Percentiles rank a stretch among this genome's conserved stretches.
phyloP scores from a whole-genome alignment of 2,888 invertebrate species.

The Caenorhabditis angaria region DNA sequence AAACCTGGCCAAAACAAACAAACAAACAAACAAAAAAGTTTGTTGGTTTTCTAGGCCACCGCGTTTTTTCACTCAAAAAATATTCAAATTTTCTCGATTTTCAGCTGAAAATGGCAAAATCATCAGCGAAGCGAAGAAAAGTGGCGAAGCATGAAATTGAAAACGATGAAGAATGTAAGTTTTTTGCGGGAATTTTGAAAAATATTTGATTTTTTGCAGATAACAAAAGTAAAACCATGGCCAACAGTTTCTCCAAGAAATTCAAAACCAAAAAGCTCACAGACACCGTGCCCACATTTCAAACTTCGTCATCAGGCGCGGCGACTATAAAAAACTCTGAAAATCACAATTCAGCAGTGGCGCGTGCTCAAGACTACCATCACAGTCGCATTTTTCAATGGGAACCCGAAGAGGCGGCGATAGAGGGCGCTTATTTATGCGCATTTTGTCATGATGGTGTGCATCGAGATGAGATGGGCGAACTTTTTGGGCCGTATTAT shows the following conservation, averaged over 20 bases:
- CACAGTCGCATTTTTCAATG: constrained; percentile 48
- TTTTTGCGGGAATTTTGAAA: neutral
- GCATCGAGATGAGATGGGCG: constrained; percentile 24
- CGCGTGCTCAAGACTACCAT: constrained; percentile 40
- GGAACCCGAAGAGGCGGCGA: constrained; percentile 28
- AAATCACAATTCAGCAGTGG: constrained; percentile 39
- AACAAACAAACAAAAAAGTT: too few species aligned
- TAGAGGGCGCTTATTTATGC: constrained; percentile 33
- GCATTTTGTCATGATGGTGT: constrained; percentile 38
- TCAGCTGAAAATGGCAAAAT: neutral
- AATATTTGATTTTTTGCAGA: constrained; percentile 19
- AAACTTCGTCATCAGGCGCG: constrained; percentile 20
- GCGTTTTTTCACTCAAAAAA: neutral
- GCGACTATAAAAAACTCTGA: constrained; percentile 40
- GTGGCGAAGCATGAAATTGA: constrained; percentile 22
- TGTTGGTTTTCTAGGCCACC: neutral
- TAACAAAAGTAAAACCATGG: constrained; percentile 24
- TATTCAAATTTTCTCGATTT: neutral
- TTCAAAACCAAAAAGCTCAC: constrained; percentile 22
- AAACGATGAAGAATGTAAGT: constrained; percentile 42
- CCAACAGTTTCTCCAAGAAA: constrained; percentile 24
- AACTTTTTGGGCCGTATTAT: constrained; percentile 55
- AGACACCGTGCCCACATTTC: constrained; percentile 30
- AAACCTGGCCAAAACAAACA: too few species aligned
- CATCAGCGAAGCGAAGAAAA: constrained; percentile 16